These are phyloP conservation scores for Mycteria americana DNA, from an alignment of 2,797 vertebrate genomes.

Conservation along the genomic window DNA sequence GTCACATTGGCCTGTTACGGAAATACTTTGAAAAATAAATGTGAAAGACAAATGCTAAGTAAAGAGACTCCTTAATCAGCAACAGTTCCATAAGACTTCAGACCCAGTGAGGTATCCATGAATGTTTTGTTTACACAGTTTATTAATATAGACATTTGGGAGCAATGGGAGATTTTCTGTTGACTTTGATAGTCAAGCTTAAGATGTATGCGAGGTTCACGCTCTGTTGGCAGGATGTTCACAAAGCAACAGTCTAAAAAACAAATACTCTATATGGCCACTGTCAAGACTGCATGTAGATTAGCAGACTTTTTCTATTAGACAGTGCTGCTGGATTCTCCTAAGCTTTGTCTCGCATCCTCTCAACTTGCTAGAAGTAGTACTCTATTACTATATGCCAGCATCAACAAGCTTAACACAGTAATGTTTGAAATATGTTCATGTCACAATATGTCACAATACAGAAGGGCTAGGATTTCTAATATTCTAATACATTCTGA, in stretches of 20 bases:
- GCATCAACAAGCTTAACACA: not conserved
- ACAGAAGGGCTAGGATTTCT: not conserved
- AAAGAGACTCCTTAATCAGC: conserved; percentile 50
- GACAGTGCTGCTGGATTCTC: not conserved
- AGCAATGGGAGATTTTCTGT: not conserved
- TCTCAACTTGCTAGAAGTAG: not conserved
- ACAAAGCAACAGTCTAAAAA: not conserved
- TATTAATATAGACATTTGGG: conserved; percentile 1
- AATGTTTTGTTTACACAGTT: conserved; percentile 15
- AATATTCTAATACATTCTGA: not conserved
- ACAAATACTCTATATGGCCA: rapidly evolving
- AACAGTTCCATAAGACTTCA: conserved; percentile 42
- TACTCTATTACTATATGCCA: not conserved
- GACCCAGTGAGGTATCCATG: not conserved
- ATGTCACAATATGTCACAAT: not conserved
- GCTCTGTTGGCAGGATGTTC: not conserved
- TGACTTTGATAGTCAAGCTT: not conserved
- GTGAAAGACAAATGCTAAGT: conserved; percentile 65
- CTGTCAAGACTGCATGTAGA: not conserved
- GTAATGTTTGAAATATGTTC: not conserved
- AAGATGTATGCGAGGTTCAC: rapidly evolving
- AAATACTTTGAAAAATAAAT: conserved; percentile 68
- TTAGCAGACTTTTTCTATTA: not conserved
- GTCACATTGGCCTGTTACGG: conserved; percentile 37
- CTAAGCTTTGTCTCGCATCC: not conserved